Conservation (phyloP, 2,888 invertebrate species). For the Ernsta delagoae region DNA sequence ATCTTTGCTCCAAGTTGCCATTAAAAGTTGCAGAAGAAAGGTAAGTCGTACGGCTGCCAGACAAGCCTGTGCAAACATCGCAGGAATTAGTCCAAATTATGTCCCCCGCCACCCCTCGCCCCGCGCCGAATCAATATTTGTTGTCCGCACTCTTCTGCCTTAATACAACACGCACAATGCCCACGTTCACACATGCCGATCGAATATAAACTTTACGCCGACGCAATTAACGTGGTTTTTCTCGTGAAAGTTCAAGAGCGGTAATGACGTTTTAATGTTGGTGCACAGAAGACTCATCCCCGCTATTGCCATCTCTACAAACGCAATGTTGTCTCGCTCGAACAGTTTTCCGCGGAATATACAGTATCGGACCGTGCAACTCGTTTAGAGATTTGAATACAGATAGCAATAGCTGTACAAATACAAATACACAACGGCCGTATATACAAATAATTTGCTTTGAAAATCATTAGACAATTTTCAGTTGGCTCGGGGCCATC, state of each 20-base stretch:
- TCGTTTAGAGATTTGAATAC: conserved; percentile 39
- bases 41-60: conserved; percentile 72
- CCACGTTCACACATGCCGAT: conserved; percentile 55
- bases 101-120: conserved; percentile 59
- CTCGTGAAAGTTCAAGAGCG: conserved; percentile 23
- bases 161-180: conserved; percentile 82
- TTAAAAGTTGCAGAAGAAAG: conserved; percentile 67
- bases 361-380: conserved; percentile 48
- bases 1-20: conserved; percentile 30
- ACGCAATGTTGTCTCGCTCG: conserved; percentile 79
- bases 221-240: conserved; percentile 34
- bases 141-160: conserved; percentile 84
- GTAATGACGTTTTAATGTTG: conserved; percentile 49
- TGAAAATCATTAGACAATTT: background rate
- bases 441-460: background rate
- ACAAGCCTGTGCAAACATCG: conserved; percentile 80
- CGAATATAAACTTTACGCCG: conserved; percentile 39
- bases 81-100: conserved; percentile 85
- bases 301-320: conserved; percentile 72
- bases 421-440: conserved; percentile 3
- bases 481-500: background rate
- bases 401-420: conserved; percentile 34
- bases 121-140: conserved; percentile 84
- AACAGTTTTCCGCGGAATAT: conserved; percentile 72
- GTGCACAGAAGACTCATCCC: conserved; percentile 68